Base-by-base conservation (phyloP, 2,797 vertebrate species). In the Coracias cyanogaster region DNA sequence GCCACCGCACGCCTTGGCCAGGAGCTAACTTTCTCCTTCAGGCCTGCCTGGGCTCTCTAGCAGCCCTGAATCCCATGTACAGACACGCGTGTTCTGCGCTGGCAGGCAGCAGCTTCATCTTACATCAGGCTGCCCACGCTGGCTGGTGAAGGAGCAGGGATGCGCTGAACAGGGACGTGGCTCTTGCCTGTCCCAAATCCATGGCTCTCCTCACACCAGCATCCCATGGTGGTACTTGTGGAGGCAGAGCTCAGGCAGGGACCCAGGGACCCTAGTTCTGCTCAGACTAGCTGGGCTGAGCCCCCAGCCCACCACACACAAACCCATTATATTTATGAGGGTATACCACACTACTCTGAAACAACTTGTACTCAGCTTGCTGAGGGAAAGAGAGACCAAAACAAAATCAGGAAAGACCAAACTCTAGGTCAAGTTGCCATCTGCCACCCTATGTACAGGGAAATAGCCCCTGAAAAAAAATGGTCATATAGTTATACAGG, bases 1-100 rank as follows among this genome's bases (percentile, higher is more conserved):
- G 43, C 51, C 70, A 72, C 54, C 3, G 0, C 26, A n/a, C 0
- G 0, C 16, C 39, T 25, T 52, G 45, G 1, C 1, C 0, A 84
- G 61, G 7, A 71, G 55, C 39, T 39, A 4, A 2, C 10, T 49
- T 39, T 70, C 46, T 69, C 55, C 64, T 70, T 10, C 0, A 2
- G 21, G 51, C 29, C 17, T 6, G 19, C 29, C 48, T 9, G 16
- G 43, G 57, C 87, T 87, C 55, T 29, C 33, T 8, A 37, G 55
- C 21, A 89, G 7, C 26, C 3, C 41, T 24, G 26, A 3, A 2
- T 58, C 41, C 69, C 2, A 2, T 3, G 4, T 3, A n/a, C 0
- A 0, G 66, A 33, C 64, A 62, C 6, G 0, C 0, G 0, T 29
- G 83, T 26, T 73, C 33, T 33, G 54, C 2, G 12, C 57, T 57